Conservation (phyloP, 2,888 invertebrate genomes). For the Drosophila imparisetae region DNA sequence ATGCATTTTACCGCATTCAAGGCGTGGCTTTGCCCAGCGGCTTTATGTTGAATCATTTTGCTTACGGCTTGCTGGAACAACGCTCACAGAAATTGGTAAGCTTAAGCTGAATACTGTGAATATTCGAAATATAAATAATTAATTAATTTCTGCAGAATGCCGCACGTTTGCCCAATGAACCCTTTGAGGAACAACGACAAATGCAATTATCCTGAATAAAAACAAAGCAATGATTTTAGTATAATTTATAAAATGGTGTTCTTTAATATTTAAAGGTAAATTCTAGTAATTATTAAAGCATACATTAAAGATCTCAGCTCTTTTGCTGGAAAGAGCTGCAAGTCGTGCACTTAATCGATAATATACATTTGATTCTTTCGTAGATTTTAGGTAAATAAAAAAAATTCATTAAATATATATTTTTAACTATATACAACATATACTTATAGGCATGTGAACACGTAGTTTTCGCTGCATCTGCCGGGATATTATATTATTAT, state of each 20-base stretch:
- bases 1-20: constrained; percentile 92
- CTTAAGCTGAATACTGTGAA: constrained; percentile 8
- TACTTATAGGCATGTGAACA: constrained; percentile 5
- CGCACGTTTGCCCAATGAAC: constrained; percentile 87
- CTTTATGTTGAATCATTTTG: constrained; percentile 91
- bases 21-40: constrained; percentile 94
- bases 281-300: constrained; percentile 35
- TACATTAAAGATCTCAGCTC: constrained; percentile 47
- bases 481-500: not conserved
- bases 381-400: not conserved
- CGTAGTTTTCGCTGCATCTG: not conserved
- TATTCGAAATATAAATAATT: not conserved
- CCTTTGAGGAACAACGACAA: constrained; percentile 79
- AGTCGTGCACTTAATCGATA: not conserved
- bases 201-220: constrained; percentile 71
- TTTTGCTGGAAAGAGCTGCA: constrained; percentile 13
- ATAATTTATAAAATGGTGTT: constrained; percentile 25
- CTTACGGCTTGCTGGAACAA: constrained; percentile 90
- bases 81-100: constrained; percentile 90
- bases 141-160: constrained; percentile 86
- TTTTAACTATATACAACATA: constrained; percentile 12
- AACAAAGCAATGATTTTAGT: not conserved
- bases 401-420: constrained; percentile 1
- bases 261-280: constrained; percentile 60
- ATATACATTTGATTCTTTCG: constrained; percentile 2